These are phyloP conservation scores for Acanthurus tractus DNA, from an alignment of 2,797 vertebrate species.

Conservation along the genomic window DNA sequence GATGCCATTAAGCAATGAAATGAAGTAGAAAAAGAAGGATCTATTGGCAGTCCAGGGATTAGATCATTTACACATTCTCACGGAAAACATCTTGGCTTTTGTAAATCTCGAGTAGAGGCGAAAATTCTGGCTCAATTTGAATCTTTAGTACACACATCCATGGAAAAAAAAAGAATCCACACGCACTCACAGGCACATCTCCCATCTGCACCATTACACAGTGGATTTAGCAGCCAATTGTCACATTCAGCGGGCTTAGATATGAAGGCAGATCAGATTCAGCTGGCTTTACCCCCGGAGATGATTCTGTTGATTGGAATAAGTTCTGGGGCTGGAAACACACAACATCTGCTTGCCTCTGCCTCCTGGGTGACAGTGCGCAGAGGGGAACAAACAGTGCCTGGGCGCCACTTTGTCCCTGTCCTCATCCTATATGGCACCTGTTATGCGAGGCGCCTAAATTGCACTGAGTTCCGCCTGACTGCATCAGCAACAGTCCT, in stretches of 20 bases:
- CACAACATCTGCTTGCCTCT: constrained; percentile 69
- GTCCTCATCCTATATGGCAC: constrained; percentile 47
- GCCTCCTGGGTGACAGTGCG: constrained; percentile 57
- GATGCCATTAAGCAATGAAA: constrained; percentile 63
- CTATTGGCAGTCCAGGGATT: constrained; percentile 51
- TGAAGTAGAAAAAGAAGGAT: constrained; percentile 55
- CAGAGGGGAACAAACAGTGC: constrained; percentile 60
- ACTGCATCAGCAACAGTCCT: constrained; percentile 29
- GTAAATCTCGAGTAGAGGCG: constrained; percentile 8
- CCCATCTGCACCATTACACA: constrained; percentile 71
- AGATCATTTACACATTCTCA: constrained; percentile 1
- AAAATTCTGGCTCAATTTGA: constrained; percentile 28
- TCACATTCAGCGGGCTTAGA: constrained; percentile 55
- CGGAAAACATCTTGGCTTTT: constrained; percentile 31
- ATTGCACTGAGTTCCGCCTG: constrained; percentile 24
- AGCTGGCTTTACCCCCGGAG: constrained; percentile 64
- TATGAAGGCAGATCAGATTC: constrained; percentile 67
- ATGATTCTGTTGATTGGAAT: constrained; percentile 76
- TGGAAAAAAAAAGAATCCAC: constrained; percentile 15
- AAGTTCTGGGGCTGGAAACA: constrained; percentile 64
- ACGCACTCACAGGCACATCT: constrained; percentile 34
- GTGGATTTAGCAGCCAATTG: constrained; percentile 69
- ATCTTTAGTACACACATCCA: constrained; percentile 33
- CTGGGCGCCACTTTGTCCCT: constrained; percentile 25
- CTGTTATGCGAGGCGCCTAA: constrained; percentile 44